Conservation (phyloP, 2,888 invertebrate species). For the Atherix ibis region DNA sequence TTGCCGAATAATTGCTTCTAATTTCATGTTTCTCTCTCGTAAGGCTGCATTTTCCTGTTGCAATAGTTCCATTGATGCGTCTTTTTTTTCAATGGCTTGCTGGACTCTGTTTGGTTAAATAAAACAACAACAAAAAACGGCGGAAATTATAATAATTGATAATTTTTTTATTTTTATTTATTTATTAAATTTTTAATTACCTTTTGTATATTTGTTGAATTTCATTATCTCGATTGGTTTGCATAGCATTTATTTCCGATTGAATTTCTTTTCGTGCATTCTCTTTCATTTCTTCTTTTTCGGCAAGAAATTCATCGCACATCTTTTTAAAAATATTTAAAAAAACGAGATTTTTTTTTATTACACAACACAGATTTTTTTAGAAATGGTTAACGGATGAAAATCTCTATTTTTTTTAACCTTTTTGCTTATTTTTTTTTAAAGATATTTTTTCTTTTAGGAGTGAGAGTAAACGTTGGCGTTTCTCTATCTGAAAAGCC, state of each 20-base stretch:
- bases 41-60: constrained; percentile 52
- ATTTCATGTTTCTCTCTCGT: constrained; percentile 53
- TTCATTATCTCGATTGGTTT: constrained; percentile 54
- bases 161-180: constrained; percentile 2
- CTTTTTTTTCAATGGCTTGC: constrained; percentile 63
- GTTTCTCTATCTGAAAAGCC: too few relatives aligned
- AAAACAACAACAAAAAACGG: too few relatives aligned
- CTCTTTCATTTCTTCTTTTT: constrained; percentile 40
- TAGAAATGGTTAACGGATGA: too few relatives aligned
- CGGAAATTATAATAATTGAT: background rate
- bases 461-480: too few relatives aligned
- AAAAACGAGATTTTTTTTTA: too few relatives aligned
- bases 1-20: constrained; percentile 61
- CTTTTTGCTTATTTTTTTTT: too few relatives aligned
- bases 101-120: constrained; percentile 61
- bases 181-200: constrained; percentile 30
- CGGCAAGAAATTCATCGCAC: constrained; percentile 36
- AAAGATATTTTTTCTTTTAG: too few relatives aligned
- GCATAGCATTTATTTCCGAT: constrained; percentile 42
- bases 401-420: too few relatives aligned
- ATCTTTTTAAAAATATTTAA: constrained; percentile 22
- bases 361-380: too few relatives aligned
- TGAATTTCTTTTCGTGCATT: constrained; percentile 46
- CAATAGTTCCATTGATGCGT: constrained; percentile 55
- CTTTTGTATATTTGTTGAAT: constrained; percentile 66